phyloP scores from a whole-genome alignment of 2,888 invertebrate genomes.

The Epistrophella euchroma region DNA sequence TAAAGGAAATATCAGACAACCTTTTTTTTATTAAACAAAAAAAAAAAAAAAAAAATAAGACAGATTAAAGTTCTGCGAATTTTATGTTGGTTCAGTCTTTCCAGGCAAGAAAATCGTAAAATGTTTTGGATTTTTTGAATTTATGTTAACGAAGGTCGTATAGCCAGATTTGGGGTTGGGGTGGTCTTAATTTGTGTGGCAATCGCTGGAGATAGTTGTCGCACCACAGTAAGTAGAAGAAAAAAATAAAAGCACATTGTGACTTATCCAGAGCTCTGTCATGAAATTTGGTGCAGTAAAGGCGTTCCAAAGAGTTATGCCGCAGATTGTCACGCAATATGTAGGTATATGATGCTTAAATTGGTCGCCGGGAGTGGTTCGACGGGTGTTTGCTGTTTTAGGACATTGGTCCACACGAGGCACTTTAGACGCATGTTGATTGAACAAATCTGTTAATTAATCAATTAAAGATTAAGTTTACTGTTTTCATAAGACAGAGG shows the following conservation, averaged over 20 bases:
- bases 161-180: slow-evolving; percentile 70
- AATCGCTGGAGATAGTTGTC: slow-evolving; percentile 67
- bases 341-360: neutral
- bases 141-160: slow-evolving; percentile 62
- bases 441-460: slow-evolving; percentile 70
- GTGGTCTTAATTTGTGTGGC: slow-evolving; percentile 67
- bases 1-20: slow-evolving; percentile 42
- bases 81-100: slow-evolving; percentile 37
- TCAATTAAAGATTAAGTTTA: slow-evolving; percentile 58
- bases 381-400: slow-evolving; percentile 29
- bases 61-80: slow-evolving; percentile 71
- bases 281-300: slow-evolving; percentile 19
- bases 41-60: neutral
- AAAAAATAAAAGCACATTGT: slow-evolving; percentile 1
- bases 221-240: slow-evolving; percentile 9
- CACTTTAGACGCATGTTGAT: slow-evolving; percentile 49
- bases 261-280: slow-evolving; percentile 62
- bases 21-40: slow-evolving; percentile 15
- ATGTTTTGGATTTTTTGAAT: slow-evolving; percentile 30
- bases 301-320: neutral
- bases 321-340: slow-evolving; percentile 47
- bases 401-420: slow-evolving; percentile 44
- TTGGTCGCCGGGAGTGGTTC: slow-evolving; percentile 43
- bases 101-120: slow-evolving; percentile 47
- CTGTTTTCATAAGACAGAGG: slow-evolving; percentile 27